Evolutionary conservation across 1,140 invertebrate genomes (phyloP).

Genomic region (Globodera rostochiensis): DNA sequence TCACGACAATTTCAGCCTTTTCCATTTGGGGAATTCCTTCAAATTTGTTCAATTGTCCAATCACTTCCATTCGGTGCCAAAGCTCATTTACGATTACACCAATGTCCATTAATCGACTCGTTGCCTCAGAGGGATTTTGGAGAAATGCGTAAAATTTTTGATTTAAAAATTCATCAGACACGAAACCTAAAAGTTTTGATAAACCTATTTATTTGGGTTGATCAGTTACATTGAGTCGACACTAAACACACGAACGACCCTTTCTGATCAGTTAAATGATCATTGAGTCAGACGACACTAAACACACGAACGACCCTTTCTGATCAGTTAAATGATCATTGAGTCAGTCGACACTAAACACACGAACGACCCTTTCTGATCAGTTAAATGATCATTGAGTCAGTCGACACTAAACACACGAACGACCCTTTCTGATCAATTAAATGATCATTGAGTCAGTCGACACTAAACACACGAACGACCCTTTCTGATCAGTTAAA

Average conservation of each 20-base stretch:
- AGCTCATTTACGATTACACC: neutral
- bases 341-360: neutral
- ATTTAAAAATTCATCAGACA: neutral
- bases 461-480: no score
- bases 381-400: no score
- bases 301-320: neutral
- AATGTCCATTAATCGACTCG: neutral
- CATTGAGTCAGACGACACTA: neutral
- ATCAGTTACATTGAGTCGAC: no score
- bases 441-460: no score
- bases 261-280: no score
- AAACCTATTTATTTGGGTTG: no score
- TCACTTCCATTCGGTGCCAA: neutral
- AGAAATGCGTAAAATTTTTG: neutral
- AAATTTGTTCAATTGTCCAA: slow-evolving; percentile 15
- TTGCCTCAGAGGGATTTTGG: neutral
- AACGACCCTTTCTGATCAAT: no score
- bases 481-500: no score
- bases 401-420: no score
- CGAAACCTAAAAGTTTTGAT: neutral
- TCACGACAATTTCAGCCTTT: slow-evolving; percentile 1
- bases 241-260: no score
- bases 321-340: neutral
- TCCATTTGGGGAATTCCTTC: slow-evolving; percentile 6
- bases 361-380: no score